Percentiles rank a stretch among this genome's conserved stretches.
Evolutionary conservation across 2,888 invertebrate genomes (phyloP).

Genomic region (Melanostoma mellinum): DNA sequence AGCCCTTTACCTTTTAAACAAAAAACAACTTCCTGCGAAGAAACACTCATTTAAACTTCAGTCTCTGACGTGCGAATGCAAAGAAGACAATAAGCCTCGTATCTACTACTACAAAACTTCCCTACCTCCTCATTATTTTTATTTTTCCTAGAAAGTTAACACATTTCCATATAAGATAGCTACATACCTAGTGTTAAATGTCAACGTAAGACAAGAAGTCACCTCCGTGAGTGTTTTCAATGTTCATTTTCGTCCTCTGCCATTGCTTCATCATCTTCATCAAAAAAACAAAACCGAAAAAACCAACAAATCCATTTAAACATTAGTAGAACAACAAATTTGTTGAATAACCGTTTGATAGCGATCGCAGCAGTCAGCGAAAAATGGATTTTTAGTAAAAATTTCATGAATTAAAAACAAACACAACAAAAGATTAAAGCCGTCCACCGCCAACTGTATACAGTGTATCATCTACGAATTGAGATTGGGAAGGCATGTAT

Average conservation of each 20-base stretch:
- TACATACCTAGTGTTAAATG: not conserved
- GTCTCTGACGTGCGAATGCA: too few species aligned
- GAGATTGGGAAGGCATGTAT: too few species aligned
- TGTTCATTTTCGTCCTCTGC: not conserved
- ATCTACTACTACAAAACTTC: too few species aligned
- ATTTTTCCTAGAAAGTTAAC: too few species aligned
- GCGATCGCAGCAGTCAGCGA: slow-evolving; percentile 36
- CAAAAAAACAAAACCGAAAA: too few species aligned
- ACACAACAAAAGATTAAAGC: slow-evolving; percentile 59
- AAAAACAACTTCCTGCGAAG: too few species aligned
- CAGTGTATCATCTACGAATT: too few species aligned
- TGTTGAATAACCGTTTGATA: slow-evolving; percentile 61
- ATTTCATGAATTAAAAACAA: slow-evolving; percentile 62
- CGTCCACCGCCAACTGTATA: slow-evolving; percentile 10
- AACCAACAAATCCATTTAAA: slow-evolving; percentile 24
- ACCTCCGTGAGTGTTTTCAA: not conserved
- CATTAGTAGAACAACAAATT: slow-evolving; percentile 57
- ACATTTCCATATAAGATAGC: too few species aligned
- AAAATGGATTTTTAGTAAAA: slow-evolving; percentile 47
- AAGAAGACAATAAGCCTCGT: too few species aligned
- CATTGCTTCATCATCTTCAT: slow-evolving; percentile 21
- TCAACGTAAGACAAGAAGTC: slow-evolving; percentile 56
- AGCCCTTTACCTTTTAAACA: too few species aligned
- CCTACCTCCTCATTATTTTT: too few species aligned
- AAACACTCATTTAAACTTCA: too few species aligned